Percentiles rank a stretch among this genome's conserved stretches.
Conservation (phyloP, 2,113 vertebrate genomes). For the Pituophis catenifer region DNA sequence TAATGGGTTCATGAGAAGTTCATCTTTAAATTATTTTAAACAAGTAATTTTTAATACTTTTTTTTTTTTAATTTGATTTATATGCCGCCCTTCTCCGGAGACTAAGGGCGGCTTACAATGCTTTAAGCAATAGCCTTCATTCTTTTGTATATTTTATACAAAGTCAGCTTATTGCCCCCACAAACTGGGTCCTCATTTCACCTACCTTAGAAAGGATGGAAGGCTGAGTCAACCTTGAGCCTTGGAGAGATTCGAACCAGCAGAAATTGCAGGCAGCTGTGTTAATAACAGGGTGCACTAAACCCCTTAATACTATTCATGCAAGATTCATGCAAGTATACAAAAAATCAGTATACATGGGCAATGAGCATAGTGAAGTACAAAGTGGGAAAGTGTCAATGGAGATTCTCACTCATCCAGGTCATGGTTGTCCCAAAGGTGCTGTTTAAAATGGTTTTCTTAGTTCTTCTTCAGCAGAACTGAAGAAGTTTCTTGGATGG, state of each 20-base stretch:
- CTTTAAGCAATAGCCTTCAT: too few species aligned
- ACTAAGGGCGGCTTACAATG: too few species aligned
- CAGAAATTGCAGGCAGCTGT: too few species aligned
- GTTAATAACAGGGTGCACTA: too few species aligned
- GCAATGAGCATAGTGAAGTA: not conserved
- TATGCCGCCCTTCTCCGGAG: too few species aligned
- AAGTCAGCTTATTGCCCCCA: too few species aligned
- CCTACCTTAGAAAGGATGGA: too few species aligned
- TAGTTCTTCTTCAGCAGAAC: not conserved
- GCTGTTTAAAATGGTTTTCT: not conserved
- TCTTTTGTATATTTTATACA: too few species aligned
- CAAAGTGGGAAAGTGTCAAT: not conserved
- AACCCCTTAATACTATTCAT: not conserved
- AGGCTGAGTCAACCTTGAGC: too few species aligned
- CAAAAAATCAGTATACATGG: not conserved
- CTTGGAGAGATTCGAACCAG: too few species aligned
- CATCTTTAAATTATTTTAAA: not conserved
- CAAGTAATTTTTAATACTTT: not conserved
- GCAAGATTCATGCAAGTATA: not conserved
- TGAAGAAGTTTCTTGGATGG: not conserved
- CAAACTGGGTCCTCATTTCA: too few species aligned
- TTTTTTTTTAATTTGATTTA: too few species aligned
- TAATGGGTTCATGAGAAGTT: not conserved
- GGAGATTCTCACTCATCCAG: not conserved
- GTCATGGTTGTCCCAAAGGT: not conserved